Base-by-base conservation (phyloP, 2,797 vertebrate species). In the Gambelia wislizenii region DNA sequence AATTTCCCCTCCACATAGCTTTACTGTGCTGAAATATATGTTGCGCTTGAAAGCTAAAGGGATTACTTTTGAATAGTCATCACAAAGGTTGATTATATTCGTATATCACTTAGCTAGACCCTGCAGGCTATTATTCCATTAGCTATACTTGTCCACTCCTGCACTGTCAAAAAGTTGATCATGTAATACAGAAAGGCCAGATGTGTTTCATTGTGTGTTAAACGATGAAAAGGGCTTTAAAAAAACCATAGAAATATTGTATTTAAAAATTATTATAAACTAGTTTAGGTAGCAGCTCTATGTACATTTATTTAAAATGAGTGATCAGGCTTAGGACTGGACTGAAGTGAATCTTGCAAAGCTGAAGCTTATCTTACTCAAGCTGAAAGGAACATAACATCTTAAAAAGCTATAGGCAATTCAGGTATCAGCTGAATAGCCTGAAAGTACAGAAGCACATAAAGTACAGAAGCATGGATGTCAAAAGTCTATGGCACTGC, bases 81-180 rank as follows among this genome's bases (percentile, higher is more conserved):
- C 97, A 97, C 95, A 96, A 98, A 97, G 97, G 97, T 98, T 98
- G 98, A 99, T 98, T 98, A 98, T 97, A 95, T 97, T 96, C 97
- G 96, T 98, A 97, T 98, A 98, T 98, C 98, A 98, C 98, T 98
- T 97, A 98, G 97, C 97, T 93, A 95, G 97, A 97, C 96, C 97
- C 98, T 98, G 97, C 96, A 97, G 98, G 98, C 98, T 97, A 97
- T 98, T 98, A 97, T 97, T 97, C 97, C 98, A 97, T 98, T 98
- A 97, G 97, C 96, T 97, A 96, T 95, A 97, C 97, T 97, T 97
- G 97, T 96, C 84, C 83, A 76, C 56, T 82, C 91, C 91, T 90
- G 95, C 96, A 96, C 91, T 97, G 97, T 98, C 97, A 97, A 96
- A 97, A 97, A 96, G 97, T 97, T 98, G 98, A 98, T 97, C 97